phyloP scores from a whole-genome alignment of 2,113 vertebrate genomes.

The Callipepla californica region DNA sequence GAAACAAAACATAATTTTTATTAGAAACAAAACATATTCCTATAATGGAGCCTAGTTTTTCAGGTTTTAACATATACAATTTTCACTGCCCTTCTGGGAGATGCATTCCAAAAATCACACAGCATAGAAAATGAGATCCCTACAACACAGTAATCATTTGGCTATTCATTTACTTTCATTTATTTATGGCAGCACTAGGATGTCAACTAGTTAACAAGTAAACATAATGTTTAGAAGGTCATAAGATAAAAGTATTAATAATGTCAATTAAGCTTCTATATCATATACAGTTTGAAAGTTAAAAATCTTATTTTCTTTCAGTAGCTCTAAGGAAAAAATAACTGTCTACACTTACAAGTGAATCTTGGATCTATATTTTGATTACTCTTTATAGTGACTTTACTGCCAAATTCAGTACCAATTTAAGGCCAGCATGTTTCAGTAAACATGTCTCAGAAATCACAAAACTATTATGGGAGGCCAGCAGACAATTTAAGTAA shows the following conservation, averaged over 20 bases:
- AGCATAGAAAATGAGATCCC: background rate
- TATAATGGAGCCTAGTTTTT: background rate
- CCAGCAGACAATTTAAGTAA: background rate
- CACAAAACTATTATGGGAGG: background rate
- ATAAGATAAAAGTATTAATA: background rate
- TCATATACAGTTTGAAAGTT: background rate
- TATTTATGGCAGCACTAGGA: background rate
- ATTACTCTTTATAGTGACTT: background rate
- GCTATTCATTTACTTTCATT: background rate
- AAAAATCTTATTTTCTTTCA: background rate
- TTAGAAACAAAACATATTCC: background rate
- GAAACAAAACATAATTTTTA: background rate
- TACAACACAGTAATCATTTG: background rate
- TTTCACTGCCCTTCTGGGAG: background rate
- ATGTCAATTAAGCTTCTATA: conserved; percentile 5
- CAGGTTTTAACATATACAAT: background rate
- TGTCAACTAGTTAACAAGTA: background rate
- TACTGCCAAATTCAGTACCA: background rate
- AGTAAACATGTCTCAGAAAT: background rate
- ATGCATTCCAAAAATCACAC: background rate
- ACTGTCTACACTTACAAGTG: background rate
- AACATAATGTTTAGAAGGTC: background rate
- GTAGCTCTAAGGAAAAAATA: background rate
- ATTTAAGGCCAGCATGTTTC: background rate
- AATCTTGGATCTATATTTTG: background rate